These are phyloP conservation scores for Hirtodrosophila duncani DNA, from an alignment of 2,888 invertebrate genomes.

Conservation along the genomic window DNA sequence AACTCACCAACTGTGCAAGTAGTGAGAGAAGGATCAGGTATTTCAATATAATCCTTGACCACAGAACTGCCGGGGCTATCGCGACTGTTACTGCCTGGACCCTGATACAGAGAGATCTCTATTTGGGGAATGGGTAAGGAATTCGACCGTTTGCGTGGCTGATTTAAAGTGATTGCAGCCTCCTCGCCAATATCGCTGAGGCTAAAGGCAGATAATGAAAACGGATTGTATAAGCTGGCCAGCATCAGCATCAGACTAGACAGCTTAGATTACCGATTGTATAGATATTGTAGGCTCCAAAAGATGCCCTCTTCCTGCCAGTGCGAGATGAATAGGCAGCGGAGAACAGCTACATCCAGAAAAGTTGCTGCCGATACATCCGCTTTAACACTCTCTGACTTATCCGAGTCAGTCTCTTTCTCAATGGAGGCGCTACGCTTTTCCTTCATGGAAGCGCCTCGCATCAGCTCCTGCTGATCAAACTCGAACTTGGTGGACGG, in stretches of 20 bases:
- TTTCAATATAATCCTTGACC: slow-evolving; percentile 87
- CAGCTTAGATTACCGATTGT: slow-evolving; percentile 84
- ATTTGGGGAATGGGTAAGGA: slow-evolving; percentile 96
- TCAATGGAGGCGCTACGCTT: slow-evolving; percentile 83
- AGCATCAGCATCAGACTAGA: not conserved
- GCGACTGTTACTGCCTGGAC: slow-evolving; percentile 80
- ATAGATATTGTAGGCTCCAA: slow-evolving; percentile 96
- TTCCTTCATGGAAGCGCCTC: slow-evolving; percentile 75
- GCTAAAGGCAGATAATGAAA: no score
- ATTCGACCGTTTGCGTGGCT: slow-evolving; percentile 91
- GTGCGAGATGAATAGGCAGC: slow-evolving; percentile 96
- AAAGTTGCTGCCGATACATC: slow-evolving; percentile 93
- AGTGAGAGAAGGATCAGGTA: slow-evolving; percentile 85
- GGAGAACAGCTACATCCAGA: slow-evolving; percentile 95
- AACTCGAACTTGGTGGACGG: slow-evolving; percentile 77
- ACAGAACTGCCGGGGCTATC: slow-evolving; percentile 78
- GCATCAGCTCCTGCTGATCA: slow-evolving; percentile 76
- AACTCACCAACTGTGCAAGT: slow-evolving; percentile 65
- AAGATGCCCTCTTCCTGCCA: slow-evolving; percentile 99
- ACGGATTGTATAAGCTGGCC: no score
- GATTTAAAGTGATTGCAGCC: slow-evolving; percentile 84
- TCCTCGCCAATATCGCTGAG: slow-evolving; percentile 93
- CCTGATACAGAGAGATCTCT: slow-evolving; percentile 91
- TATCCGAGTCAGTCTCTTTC: slow-evolving; percentile 86
- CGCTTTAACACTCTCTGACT: slow-evolving; percentile 76